phyloP scores from a whole-genome alignment of 2,113 vertebrate species.

The Tetrax tetrax region DNA sequence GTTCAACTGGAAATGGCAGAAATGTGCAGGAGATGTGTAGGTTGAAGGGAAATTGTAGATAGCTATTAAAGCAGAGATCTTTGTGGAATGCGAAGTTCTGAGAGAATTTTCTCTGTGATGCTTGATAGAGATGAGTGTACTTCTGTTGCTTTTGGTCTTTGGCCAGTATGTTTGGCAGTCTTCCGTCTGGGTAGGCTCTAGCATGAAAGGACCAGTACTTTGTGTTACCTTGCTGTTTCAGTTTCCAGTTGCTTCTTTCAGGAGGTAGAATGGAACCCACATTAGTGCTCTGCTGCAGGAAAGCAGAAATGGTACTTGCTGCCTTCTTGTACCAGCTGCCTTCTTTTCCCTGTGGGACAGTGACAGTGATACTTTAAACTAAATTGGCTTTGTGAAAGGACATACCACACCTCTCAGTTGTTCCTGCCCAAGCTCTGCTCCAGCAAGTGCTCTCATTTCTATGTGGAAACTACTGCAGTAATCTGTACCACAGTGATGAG shows the following conservation, averaged over 20 bases:
- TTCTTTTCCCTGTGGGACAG: background rate
- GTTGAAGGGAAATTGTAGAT: background rate
- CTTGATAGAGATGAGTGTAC: background rate
- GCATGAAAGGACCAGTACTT: background rate
- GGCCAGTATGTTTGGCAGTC: background rate
- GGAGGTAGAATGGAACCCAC: accelerated
- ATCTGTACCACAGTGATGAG: background rate
- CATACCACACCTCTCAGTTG: accelerated
- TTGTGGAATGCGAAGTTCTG: background rate
- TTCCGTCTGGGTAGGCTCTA: background rate
- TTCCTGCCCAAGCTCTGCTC: background rate
- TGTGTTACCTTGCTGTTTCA: background rate
- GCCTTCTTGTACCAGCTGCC: background rate
- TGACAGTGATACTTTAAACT: background rate
- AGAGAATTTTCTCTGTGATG: background rate
- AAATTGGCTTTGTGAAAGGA: background rate
- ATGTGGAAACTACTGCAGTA: background rate
- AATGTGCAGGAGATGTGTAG: background rate
- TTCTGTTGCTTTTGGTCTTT: background rate
- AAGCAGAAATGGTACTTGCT: background rate
- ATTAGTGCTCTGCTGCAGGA: background rate
- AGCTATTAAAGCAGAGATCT: background rate
- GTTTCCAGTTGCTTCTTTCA: background rate
- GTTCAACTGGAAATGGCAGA: background rate
- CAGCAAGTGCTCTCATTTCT: background rate